Evolutionary conservation across 2,888 invertebrate species (phyloP), one percentile per base, ranked within the genome.

Genomic region (Drosophila falleni): DNA sequence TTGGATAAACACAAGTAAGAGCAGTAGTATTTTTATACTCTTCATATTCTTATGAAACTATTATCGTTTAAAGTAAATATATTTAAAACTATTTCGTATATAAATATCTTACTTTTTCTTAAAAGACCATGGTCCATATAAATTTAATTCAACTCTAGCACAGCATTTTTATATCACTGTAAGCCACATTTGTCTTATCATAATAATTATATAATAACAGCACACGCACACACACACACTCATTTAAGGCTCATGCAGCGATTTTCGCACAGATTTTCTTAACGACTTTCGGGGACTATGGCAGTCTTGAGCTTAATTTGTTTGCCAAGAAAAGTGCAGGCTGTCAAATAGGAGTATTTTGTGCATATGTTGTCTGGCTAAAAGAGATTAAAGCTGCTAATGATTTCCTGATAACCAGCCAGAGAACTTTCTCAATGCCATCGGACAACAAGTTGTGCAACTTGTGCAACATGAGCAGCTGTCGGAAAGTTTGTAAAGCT

Each of bases 401-500:
- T 89, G 89, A 89, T 86, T 87, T 89, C 89, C 89, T 89, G 89
- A 89, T 89, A 89, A 74, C 74, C 74, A 67, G 49, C 39, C 41
- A 37, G 16, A 58, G 46, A 13, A 51, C 41, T 33, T 56, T 31
- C 41, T 15, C 35, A 59, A 19, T 56, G 49, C 46, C 31, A 10
- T 44, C 11, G 13, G 23, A 49, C 55, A 68, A 46, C 60, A 26
- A 46, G 16, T 47, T 49, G 39, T 74, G 75, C 69, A 78, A 59
- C 42, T 81, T 75, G 23, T 77, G 76, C 80, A 76, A 44, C 66
- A 50, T 59, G 77, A 55, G 13, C 76, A 78, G 77, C 78, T 82
- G 77, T 60, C 71, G 56, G 50, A 63, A 69, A 81, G 63, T 67
- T 55, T 55, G 61, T 47, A 29, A 31, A 31, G 19, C 47, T 59